Base-by-base conservation (phyloP, 1,140 invertebrate genomes). In the Pissodes strobi region DNA sequence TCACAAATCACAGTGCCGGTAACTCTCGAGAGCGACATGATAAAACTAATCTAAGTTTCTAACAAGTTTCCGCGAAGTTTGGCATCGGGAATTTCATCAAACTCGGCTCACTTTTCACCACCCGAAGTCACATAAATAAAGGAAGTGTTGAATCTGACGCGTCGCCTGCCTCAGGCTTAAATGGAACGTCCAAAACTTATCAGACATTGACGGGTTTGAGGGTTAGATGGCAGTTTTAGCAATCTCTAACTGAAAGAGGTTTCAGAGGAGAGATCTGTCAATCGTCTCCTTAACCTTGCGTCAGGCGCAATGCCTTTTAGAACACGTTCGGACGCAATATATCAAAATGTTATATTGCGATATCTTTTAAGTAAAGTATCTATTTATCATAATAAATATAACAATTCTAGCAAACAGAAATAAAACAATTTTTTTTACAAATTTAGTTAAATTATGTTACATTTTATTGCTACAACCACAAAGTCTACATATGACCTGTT, bases 1-100 rank as follows among this genome's bases (percentile, higher is more conserved):
- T 66, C 64, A 37, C 37, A 55, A 55, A 66, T 66, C 48, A 55
- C 21, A 41, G 27, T 34, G 17, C 18, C 34, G 45, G 48, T 51
- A 52, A 30, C 21, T 17, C 23, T 51, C 55, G 21, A 10, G 15
- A 43, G 12, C 37, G 34, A 19, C 53, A 51, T 53, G 65, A 67
- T 67, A 60, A 60, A 67, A 67, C 57, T 67, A 67, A 67, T 67
- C 65, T 62, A 67, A 67, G 57, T 67, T 67, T 67, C 41, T 55
- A 67, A 67, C 65, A 67, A 67, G 65, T 67, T 67, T 43, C 41
- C 9, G 13, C 43, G 38, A 53, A 60, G 56, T 67, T 57, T 27
- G 57, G 34, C 49, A 56, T 30, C 19, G 34, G 30, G 48, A 52
- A 53, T 53, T 63, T 48, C 49, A 53, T 55, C 49, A 63, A 55